Conservation (phyloP, 2,113 vertebrate species). For the Empidonax traillii region DNA sequence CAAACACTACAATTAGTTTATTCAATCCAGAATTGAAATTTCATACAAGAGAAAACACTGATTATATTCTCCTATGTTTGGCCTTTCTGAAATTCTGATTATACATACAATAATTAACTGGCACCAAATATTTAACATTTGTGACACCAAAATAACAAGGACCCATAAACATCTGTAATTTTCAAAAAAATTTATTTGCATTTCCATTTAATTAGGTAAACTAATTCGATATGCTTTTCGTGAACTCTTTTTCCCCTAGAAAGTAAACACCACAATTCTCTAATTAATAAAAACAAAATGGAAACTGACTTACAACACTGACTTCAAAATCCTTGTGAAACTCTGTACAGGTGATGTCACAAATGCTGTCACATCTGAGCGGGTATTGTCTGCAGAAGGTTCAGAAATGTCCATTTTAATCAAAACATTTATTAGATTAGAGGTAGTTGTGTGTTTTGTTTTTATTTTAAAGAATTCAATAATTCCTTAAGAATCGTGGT, state of each 20-base stretch:
- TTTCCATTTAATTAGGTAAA: neutral
- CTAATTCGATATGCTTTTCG: neutral
- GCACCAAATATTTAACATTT: slow-evolving; percentile 42
- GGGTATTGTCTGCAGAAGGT: slow-evolving; percentile 45
- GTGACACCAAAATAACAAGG: slow-evolving; percentile 46
- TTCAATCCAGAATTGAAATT: neutral
- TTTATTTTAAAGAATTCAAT: neutral
- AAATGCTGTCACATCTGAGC: slow-evolving; percentile 60
- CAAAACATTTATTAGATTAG: slow-evolving; percentile 5
- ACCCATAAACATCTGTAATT: neutral
- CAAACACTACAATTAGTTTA: neutral
- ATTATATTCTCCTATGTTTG: neutral
- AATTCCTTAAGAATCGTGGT: neutral
- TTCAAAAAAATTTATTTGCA: neutral
- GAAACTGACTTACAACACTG: slow-evolving; percentile 42
- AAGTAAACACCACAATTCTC: slow-evolving; percentile 19
- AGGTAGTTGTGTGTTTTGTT: neutral
- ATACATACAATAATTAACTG: neutral
- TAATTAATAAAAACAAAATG: slow-evolving; percentile 30
- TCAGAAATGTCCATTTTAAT: slow-evolving; percentile 59
- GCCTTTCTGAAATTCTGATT: slow-evolving; percentile 17
- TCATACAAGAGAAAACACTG: neutral
- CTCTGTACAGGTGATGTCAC: slow-evolving; percentile 59
- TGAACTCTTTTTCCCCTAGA: neutral
- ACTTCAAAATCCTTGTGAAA: slow-evolving; percentile 58